Percentiles rank a stretch among this genome's conserved stretches.
Evolutionary conservation across 1,140 invertebrate species (phyloP).

Genomic region (Vanessa atalanta): DNA sequence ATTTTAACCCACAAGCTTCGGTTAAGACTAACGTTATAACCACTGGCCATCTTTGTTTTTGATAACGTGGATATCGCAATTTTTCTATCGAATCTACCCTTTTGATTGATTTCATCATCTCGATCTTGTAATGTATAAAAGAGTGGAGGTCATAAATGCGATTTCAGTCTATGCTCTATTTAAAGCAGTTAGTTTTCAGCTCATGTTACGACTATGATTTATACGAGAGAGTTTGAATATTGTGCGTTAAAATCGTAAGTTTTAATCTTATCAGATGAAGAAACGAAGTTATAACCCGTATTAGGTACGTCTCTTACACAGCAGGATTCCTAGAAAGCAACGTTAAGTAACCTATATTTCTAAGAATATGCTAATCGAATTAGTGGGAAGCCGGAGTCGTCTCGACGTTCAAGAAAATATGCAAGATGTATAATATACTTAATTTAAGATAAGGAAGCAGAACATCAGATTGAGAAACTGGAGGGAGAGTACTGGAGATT

Average conservation of each 20-base stretch:
- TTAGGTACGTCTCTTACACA: conserved; percentile 1
- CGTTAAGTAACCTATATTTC: conserved; percentile 29
- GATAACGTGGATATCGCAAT: too few species aligned
- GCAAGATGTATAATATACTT: neutral
- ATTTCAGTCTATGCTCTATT: neutral
- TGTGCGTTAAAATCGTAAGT: neutral
- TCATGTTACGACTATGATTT: neutral
- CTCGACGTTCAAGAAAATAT: neutral
- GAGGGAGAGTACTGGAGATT: too few species aligned
- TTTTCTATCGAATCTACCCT: too few species aligned
- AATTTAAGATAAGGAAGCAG: neutral
- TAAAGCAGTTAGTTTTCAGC: neutral
- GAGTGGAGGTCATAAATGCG: too few species aligned
- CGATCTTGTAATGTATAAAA: too few species aligned
- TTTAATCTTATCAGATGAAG: conserved; percentile 2
- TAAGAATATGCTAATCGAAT: conserved; percentile 26
- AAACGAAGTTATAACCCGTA: conserved; percentile 4
- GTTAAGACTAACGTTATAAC: too few species aligned
- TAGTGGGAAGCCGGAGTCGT: conserved; percentile 15
- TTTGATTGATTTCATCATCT: too few species aligned
- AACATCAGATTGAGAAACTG: neutral
- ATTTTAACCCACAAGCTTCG: too few species aligned
- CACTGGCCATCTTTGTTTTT: too few species aligned
- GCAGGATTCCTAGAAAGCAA: conserved; percentile 20
- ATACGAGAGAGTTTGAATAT: neutral